Conservation (phyloP, 2,888 invertebrate genomes). For the Reticulitermes lucifugus region DNA sequence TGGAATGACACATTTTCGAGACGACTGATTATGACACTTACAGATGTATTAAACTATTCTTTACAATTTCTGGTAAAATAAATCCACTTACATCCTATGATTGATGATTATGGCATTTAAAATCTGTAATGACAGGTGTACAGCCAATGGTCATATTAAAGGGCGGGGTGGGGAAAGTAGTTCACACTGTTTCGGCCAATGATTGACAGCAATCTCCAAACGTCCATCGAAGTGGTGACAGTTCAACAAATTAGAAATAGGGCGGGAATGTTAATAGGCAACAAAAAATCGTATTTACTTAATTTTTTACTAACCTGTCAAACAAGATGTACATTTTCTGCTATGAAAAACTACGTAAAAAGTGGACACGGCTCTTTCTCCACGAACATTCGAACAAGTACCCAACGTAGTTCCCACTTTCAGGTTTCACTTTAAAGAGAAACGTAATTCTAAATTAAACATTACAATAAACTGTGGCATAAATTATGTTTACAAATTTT, state of each 20-base stretch:
- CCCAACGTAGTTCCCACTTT: not conserved
- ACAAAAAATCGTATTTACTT: not conserved
- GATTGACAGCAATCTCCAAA: constrained; percentile 40
- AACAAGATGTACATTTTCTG: not conserved
- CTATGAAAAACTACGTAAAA: not conserved
- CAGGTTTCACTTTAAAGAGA: not conserved
- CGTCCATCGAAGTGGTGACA: constrained; percentile 30
- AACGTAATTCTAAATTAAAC: not conserved
- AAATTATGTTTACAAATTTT: not conserved
- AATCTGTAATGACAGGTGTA: constrained; percentile 43
- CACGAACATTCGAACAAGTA: not conserved
- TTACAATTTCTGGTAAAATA: constrained; percentile 2
- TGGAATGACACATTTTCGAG: not conserved
- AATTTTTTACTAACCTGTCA: constrained; percentile 24
- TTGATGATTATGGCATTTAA: constrained; percentile 8
- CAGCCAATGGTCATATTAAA: constrained; percentile 42
- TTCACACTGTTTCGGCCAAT: constrained; percentile 41
- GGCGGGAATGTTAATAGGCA: constrained; percentile 13
- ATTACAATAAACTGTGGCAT: not conserved
- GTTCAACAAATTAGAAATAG: constrained; percentile 29
- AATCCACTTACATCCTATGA: not conserved
- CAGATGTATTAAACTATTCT: not conserved
- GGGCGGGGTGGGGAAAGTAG: constrained; percentile 43
- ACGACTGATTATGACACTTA: not conserved
- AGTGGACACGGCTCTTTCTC: not conserved